Evolutionary conservation across 2,113 vertebrate genomes (phyloP), one percentile per base, ranked within the genome.

Genomic region (Chaetodon auriga): DNA sequence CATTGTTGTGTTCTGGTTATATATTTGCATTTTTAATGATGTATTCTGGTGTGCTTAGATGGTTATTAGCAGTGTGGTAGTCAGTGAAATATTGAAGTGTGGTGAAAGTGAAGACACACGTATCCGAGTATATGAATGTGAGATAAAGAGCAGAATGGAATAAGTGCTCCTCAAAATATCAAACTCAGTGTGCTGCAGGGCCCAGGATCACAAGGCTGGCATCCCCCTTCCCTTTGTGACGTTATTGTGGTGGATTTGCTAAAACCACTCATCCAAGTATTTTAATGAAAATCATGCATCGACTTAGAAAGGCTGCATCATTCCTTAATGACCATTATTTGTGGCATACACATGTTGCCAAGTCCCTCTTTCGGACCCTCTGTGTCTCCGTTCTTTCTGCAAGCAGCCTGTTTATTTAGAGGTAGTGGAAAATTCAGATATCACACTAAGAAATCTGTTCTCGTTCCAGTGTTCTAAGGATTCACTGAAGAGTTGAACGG

Each of bases 261-360:
- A 45, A 30, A 76, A 36, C 46, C 35, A n/a, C 45, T 64, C 38
- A 45, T 65, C 18, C 48, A 63, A 63, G 48, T 41, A 51, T 86
- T 62, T 73, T 73, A 73, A 81, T 86, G 48, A 58, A 38, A 72
- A 45, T 73, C 61, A 62, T 63, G 68, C 62, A 68, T 78, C 61
- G 43, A 68, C 46, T 80, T 18, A 13, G 16, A 66, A 46, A 66
- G 38, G 38, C 62, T 60, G 30, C 70, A 49, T 48, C 21, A 0
- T 14, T 25, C 0, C 1, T 77, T 19, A 16, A 1, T 36, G 18
- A 21, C 19, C 35, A 71, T 36, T 46, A 15, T 14, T 23, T 75
- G 58, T 60, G 57, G 60, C 55, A 54, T 14, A n/a, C 14, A 21
- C 21, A 41, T 25, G 58, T 41, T n/a, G 16, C 73, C 54, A 73